These are phyloP conservation scores for Hyaena hyaena DNA, from an alignment of 2,113 vertebrate species.

Conservation along the genomic window DNA sequence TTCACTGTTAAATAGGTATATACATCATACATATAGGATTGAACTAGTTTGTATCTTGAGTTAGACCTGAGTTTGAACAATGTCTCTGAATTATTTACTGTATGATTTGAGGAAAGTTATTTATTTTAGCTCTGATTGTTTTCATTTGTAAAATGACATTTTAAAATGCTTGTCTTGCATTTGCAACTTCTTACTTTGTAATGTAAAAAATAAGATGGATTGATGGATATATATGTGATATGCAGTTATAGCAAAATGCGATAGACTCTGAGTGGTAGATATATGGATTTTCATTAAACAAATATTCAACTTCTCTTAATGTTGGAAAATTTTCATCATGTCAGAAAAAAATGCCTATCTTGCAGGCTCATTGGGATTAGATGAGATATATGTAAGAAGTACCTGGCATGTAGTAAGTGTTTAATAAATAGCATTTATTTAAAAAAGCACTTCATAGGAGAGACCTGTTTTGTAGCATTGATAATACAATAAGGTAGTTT, in stretches of 20 bases:
- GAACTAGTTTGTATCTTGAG: conserved; percentile 1
- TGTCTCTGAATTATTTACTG: background rate
- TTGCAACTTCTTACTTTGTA: conserved; percentile 30
- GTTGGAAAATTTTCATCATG: background rate
- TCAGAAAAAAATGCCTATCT: conserved; percentile 2
- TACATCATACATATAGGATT: background rate
- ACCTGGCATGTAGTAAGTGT: background rate
- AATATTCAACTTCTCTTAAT: conserved; percentile 2
- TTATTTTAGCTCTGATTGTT: conserved; percentile 14
- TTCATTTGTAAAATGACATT: conserved; percentile 20
- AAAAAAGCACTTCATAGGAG: background rate
- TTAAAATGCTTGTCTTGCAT: background rate
- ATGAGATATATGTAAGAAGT: background rate
- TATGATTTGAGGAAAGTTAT: background rate
- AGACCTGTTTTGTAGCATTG: background rate
- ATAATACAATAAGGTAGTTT: background rate
- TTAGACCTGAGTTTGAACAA: conserved; percentile 4
- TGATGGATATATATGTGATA: background rate
- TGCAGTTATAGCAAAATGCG: background rate
- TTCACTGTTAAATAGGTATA: background rate
- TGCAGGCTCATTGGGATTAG: background rate
- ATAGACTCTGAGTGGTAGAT: background rate
- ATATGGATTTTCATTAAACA: background rate
- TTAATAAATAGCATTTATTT: background rate
- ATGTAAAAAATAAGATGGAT: background rate